A percentile compares a stretch with the other conserved stretches of the same genome.
Evolutionary conservation across 2,113 vertebrate genomes (phyloP).

Genomic region (Antennarius striatus): DNA sequence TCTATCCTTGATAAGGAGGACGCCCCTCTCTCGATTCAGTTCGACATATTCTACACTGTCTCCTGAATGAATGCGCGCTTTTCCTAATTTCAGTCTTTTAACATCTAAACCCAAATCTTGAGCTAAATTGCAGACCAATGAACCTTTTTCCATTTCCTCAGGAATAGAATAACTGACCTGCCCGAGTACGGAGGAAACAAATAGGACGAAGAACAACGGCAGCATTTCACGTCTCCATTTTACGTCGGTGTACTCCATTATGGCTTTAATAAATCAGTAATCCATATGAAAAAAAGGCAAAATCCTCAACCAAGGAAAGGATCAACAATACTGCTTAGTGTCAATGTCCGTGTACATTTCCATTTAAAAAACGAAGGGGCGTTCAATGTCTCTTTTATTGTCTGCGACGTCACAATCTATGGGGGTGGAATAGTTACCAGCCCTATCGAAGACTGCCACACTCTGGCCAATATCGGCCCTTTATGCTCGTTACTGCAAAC

Average conservation of each 20-base stretch:
- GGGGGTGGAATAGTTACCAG: conserved; percentile 46
- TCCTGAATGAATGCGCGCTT: conserved; percentile 73
- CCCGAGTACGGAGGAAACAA: conserved; percentile 10
- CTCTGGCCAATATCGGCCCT: conserved; percentile 57
- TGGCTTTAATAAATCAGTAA: background rate
- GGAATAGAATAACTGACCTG: conserved; percentile 58
- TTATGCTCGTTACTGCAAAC: conserved; percentile 37
- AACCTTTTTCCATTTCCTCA: conserved; percentile 74
- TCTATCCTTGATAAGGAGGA: conserved; percentile 59
- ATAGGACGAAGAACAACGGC: conserved; percentile 41
- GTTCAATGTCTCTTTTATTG: conserved; percentile 30
- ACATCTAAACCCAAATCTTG: conserved; percentile 75
- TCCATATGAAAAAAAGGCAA: conserved; percentile 8
- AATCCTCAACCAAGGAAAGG: rapidly evolving
- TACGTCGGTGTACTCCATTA: background rate
- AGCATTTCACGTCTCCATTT: conserved; percentile 57
- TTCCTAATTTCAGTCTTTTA: conserved; percentile 62
- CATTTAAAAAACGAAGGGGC: background rate
- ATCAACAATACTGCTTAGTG: background rate
- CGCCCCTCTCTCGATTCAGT: conserved; percentile 47
- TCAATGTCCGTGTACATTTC: background rate
- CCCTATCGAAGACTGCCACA: conserved; percentile 49
- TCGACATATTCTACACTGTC: conserved; percentile 74
- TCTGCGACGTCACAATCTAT: conserved; percentile 20
- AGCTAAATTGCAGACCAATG: conserved; percentile 73